Evolutionary conservation across 2,888 invertebrate species (phyloP).

Genomic region (Gastrophysa polygoni): DNA sequence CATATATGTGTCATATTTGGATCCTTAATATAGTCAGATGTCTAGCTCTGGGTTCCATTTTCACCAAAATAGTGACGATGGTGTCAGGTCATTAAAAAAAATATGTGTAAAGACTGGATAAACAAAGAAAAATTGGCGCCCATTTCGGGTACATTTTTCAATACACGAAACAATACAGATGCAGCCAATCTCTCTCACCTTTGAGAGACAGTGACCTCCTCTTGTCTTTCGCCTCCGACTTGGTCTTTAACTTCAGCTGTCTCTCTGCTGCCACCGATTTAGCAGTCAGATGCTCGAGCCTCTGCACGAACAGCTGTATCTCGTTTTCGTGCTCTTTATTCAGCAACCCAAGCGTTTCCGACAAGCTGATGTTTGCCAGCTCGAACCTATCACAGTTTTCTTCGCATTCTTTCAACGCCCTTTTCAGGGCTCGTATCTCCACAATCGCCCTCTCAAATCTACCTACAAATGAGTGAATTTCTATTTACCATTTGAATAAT

Average conservation of each 20-base stretch:
- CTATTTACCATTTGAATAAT: no score
- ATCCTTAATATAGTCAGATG: no score
- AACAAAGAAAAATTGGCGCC: no score
- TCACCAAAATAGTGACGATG: no score
- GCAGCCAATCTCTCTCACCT: no score
- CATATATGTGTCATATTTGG: no score
- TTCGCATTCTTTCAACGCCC: slow-evolving; percentile 79
- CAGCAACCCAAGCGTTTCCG: slow-evolving; percentile 71
- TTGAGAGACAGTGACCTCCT: slow-evolving; percentile 82
- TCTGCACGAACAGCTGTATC: slow-evolving; percentile 78
- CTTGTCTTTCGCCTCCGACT: slow-evolving; percentile 79
- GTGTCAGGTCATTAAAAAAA: no score
- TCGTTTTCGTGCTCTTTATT: slow-evolving; percentile 73
- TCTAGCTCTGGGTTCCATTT: no score
- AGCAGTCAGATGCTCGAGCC: slow-evolving; percentile 82
- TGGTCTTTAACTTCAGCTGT: slow-evolving; percentile 80
- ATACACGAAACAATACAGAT: no score
- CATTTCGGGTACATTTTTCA: no score
- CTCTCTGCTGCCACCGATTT: slow-evolving; percentile 83
- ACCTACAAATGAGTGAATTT: background rate
- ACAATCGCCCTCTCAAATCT: slow-evolving; percentile 83
- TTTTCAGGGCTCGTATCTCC: slow-evolving; percentile 83
- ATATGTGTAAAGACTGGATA: no score
- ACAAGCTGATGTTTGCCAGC: slow-evolving; percentile 75
- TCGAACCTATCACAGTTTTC: slow-evolving; percentile 81